Percentiles rank a stretch among this genome's conserved stretches.
Evolutionary conservation across 2,797 vertebrate species (phyloP).

Genomic region (Uromys caudimaculatus): DNA sequence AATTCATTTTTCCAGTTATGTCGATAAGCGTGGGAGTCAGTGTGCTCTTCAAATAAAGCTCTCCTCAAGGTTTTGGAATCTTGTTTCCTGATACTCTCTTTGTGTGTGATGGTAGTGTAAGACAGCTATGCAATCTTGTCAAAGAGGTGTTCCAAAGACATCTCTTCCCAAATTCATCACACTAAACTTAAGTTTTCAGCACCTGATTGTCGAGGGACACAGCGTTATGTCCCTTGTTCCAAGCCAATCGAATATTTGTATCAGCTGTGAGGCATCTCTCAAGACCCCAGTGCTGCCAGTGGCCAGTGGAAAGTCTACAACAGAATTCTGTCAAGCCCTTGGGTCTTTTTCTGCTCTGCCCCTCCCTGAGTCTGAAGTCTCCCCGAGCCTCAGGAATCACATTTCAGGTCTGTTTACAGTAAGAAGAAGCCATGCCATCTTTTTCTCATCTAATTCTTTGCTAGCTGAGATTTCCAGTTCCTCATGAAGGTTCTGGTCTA

Average conservation of each 20-base stretch:
- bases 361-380: neutral
- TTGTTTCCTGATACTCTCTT: neutral
- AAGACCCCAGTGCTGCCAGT: neutral
- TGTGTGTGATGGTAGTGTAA: neutral
- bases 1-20: neutral
- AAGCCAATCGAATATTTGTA: neutral
- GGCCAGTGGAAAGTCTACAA: neutral
- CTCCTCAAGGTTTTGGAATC: neutral
- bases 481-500: neutral
- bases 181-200: neutral
- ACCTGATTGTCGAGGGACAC: neutral
- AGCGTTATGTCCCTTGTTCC: neutral
- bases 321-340: accelerated
- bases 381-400: accelerated
- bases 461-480: neutral
- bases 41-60: neutral
- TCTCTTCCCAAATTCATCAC: neutral
- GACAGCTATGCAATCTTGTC: neutral
- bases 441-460: neutral
- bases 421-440: neutral
- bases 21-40: neutral
- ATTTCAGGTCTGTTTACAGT: neutral
- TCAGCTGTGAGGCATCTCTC: neutral
- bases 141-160: neutral
- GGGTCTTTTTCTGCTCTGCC: neutral